Evolutionary conservation across 2,113 vertebrate genomes (phyloP).

Genomic region (Ctenodactylus gundi): DNA sequence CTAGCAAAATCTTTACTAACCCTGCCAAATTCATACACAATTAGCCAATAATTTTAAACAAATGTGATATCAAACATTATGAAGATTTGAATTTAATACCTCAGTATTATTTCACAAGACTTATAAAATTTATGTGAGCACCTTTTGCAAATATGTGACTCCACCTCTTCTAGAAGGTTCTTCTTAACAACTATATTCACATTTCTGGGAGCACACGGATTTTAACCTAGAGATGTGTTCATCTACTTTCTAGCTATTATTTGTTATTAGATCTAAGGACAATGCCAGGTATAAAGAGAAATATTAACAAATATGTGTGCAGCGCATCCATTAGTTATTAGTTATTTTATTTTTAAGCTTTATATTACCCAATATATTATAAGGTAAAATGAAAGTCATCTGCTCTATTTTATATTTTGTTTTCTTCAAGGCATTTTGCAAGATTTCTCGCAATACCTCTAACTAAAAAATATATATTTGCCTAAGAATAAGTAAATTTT

Average conservation of each 20-base stretch:
- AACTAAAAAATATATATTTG: neutral
- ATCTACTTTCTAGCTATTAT: neutral
- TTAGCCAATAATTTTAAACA: neutral
- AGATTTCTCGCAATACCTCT: neutral
- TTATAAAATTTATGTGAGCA: neutral
- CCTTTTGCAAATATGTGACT: neutral
- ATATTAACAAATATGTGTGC: neutral
- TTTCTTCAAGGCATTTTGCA: neutral
- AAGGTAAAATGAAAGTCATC: neutral
- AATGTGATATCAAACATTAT: neutral
- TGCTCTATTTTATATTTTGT: neutral
- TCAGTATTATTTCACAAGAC: neutral
- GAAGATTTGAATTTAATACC: neutral
- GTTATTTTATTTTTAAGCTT: neutral
- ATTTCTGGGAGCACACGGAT: neutral
- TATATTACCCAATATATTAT: neutral
- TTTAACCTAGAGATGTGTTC: neutral
- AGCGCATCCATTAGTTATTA: neutral
- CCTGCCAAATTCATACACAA: neutral
- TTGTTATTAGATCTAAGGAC: neutral
- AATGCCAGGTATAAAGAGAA: neutral
- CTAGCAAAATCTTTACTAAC: neutral
- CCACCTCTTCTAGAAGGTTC: neutral
- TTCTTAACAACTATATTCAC: neutral
- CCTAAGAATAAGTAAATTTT: neutral